Percentiles rank a stretch among this genome's conserved stretches.
Evolutionary conservation across 2,888 invertebrate species (phyloP).

Genomic region (Stenoptilia bipunctidactyla): DNA sequence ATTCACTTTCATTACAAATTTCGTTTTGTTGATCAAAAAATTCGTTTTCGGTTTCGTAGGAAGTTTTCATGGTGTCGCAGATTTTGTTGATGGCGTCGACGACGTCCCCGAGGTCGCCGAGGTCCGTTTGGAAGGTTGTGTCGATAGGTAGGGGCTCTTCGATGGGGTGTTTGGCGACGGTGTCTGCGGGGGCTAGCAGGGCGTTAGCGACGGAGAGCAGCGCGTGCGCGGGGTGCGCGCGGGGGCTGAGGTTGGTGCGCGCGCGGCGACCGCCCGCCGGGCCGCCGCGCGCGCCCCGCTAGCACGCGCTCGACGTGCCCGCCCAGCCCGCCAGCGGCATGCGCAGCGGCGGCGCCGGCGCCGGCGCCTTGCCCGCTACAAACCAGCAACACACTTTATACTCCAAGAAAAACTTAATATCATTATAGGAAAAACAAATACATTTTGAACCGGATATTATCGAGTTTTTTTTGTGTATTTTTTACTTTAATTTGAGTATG

Average conservation of each 20-base stretch:
- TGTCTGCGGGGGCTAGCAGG: slow-evolving; percentile 40
- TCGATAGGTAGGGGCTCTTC: slow-evolving; percentile 33
- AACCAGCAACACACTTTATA: not conserved
- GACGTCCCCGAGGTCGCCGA: slow-evolving; percentile 55
- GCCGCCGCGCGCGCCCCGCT: slow-evolving; percentile 41
- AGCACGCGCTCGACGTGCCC: slow-evolving; percentile 67
- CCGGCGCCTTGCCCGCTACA: slow-evolving; percentile 70
- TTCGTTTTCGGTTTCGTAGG: slow-evolving; percentile 30
- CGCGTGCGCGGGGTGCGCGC: slow-evolving; percentile 44
- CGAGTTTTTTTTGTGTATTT: no score
- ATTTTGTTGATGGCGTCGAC: slow-evolving; percentile 62
- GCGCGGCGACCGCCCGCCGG: slow-evolving; percentile 44
- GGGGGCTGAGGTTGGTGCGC: slow-evolving; percentile 25
- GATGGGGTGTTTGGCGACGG: slow-evolving; percentile 23
- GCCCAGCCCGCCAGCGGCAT: slow-evolving; percentile 70
- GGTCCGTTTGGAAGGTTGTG: slow-evolving; percentile 37
- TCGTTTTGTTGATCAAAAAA: no score
- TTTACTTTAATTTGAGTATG: no score
- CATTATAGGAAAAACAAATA: no score
- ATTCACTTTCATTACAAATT: slow-evolving; percentile 6
- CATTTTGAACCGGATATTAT: no score
- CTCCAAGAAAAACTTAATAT: no score
- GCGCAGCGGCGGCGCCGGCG: slow-evolving; percentile 72
- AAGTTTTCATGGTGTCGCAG: slow-evolving; percentile 59
- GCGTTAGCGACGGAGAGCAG: slow-evolving; percentile 45